Base-by-base conservation (phyloP, 2,888 invertebrate species). In the Cremastobaeus sp. region DNA sequence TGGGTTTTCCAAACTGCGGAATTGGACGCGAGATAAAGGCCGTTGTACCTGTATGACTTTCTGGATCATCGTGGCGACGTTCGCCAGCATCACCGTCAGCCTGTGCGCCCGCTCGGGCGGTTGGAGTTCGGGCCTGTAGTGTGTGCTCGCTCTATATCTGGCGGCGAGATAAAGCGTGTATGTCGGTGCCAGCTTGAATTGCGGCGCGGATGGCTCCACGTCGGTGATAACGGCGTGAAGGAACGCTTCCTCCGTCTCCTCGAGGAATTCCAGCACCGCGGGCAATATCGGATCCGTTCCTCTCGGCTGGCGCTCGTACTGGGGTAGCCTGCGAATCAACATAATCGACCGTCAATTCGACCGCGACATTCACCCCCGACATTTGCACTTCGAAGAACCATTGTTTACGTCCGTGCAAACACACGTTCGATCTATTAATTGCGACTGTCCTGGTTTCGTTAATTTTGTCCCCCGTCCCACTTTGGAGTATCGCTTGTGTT, bases 111-210 rank as follows among this genome's bases (percentile, higher is more conserved):
- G 91, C 87, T 98, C 97, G 39, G 95, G 94, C 17, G 97, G 96
- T 77, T 95, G 94, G 57, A 97, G 89, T 86, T 97, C 97, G 15
- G 97, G 96, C 82, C 96, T 92, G 89, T 97, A 97, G 87, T 96
- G 96, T 0, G 96, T 96, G 18, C 97, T 96, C 37, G 98, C 96
- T 57, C 97, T 92, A 85, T 97, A 98, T 85, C 94, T 92, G 72
- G 97, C 95, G 79, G 97, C 96, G 85, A 99, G 91, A 88, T 99
- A 99, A 17, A 99, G 91, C 1, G 97, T 95, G 89, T 99, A 99
- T 18, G 98, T 98, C 0, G 99, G 99, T 0, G 99, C 96, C 74
- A 99, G 91, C 86, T 97, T 97, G 89, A 99, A 99, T 79, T 96
- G 95, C 8, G 95, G 95, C 68, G 93, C 92, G 85, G 94, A 94